Evolutionary conservation across 1,140 invertebrate species (phyloP), one percentile per base, ranked within the genome.

Genomic region (Oreohelix idahoensis): DNA sequence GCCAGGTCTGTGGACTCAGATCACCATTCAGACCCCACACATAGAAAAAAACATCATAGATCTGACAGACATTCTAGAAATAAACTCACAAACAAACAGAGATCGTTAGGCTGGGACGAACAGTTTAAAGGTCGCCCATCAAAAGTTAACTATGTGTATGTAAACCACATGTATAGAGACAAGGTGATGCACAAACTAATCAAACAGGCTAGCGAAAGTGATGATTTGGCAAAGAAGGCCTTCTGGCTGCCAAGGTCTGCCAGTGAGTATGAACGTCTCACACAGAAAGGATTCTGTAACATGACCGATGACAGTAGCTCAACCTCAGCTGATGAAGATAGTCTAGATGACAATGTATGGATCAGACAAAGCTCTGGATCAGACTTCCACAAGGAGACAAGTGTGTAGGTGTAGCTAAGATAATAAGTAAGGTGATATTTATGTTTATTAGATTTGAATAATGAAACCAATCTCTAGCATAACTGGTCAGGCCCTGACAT

Each of bases 21-120:
- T 81, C 89, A 90, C 69, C 89, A 91, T 79, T 91, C 90, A 32
- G 90, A 91, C 83, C 89, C 90, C 15, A 87, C 89, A 1, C 88
- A 88, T 78, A 63, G 86, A 36, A 89, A 87, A 82, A 85, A 85
- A 53, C 86, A 84, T 78, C 84, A 85, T n/a, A 84, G 86, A 17
- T 79, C 84, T 53, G 87, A 89, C 53, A 86, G 84, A n/a, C 63
- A 66, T 32, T 82, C 83, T 69, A 83, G 82, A n/a, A 85, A 87
- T 36, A 82, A 79, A 23, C 82, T 85, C 71, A 84, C 87, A 70
- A 86, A 79, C 58, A 90, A 90, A 83, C 90, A 89, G 80, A 81
- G 86, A 36, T 90, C 89, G 15, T 74, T 89, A 15, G 89, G 88
- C 45, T 91, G 90, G 90, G 91, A 92, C 1, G 87, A 89, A 71